A percentile compares a stretch with the other conserved stretches of the same genome.
Evolutionary conservation across 2,888 invertebrate genomes (phyloP).

Genomic region (Drosophila helvetica): DNA sequence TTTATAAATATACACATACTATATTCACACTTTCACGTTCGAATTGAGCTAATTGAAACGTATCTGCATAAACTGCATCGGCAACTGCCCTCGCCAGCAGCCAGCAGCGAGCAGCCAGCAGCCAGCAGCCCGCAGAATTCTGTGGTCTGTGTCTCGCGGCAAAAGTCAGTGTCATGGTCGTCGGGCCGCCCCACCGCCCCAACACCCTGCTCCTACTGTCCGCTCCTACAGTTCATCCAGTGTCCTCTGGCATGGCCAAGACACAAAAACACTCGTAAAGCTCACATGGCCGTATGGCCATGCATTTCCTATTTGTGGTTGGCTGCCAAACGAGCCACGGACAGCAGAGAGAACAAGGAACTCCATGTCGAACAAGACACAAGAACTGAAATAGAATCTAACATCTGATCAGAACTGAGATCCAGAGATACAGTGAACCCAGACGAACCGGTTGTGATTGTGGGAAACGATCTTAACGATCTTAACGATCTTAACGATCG

Average conservation of each 20-base stretch:
- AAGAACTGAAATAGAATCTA: not conserved
- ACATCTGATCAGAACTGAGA: not conserved
- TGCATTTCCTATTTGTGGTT: conserved; percentile 58
- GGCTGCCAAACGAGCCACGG: conserved; percentile 15
- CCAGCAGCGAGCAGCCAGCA: conserved; percentile 17
- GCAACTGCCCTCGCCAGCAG: conserved; percentile 50
- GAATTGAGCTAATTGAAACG: conserved; percentile 79
- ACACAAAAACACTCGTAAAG: conserved; percentile 30
- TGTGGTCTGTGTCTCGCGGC: conserved; percentile 28
- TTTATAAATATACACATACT: conserved; percentile 75
- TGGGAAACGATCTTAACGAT: no score
- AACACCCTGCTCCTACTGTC: conserved; percentile 36
- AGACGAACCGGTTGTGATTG: not conserved
- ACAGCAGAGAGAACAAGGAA: not conserved
- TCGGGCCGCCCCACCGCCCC: conserved; percentile 48
- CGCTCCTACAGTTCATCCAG: conserved; percentile 21
- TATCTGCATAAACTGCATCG: conserved; percentile 73
- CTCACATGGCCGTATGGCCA: conserved; percentile 10
- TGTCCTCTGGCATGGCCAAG: conserved; percentile 46
- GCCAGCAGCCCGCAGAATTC: conserved; percentile 29
- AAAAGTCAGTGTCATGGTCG: conserved; percentile 72
- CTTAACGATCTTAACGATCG: no score
- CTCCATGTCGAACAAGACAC: not conserved
- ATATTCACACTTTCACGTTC: conserved; percentile 75
- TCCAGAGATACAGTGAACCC: not conserved